Base-by-base conservation (phyloP, 1,140 invertebrate species). In the Hypothenemus hampei region DNA sequence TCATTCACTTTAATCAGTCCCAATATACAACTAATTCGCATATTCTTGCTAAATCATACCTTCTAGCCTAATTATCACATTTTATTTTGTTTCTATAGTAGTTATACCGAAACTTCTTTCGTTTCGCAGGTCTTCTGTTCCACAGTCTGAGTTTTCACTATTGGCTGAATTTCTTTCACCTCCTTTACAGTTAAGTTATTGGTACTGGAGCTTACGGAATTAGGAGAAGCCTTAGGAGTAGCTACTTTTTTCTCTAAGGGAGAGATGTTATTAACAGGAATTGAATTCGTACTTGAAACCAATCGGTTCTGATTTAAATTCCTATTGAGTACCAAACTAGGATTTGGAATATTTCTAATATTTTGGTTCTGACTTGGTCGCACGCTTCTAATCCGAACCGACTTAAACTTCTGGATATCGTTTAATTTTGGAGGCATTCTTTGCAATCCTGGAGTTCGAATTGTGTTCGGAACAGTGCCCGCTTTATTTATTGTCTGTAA, bases 291-390 rank as follows among this genome's bases (percentile, higher is more conserved):
- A 15, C 43, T 51, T 18, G 56, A 61, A 31, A 61, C 59, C 5
- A 69, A 11, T 18, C 66, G 48, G 37, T 59, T 69, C 33, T 70
- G 66, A 53, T 65, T 66, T 37, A 49, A 18, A 24, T 39, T 29
- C 29, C 51, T 49, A 24, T 47, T 60, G 6, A 71, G 60, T 22
- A 72, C 31, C 29, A 70, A 24, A 55, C 67, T 69, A 0, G 70
- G 70, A 60, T 72, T 72, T n/a, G 68, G 67, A 21, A 72, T 72
- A 41, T 65, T 72, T 24, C 70, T 50, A n/a, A 69, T 68, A 43
- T 58, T 65, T 29, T 69, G 66, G 41, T 70, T 70, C 35, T 66
- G 68, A 37, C 6, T 7, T 0, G 68, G 68, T 7, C 68, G 51
- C 29, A 64, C 24, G 20, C 59, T 67, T 13, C 68, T 51, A 16